Conservation (phyloP, 2,113 vertebrate species). For the Bettongia penicillata region DNA sequence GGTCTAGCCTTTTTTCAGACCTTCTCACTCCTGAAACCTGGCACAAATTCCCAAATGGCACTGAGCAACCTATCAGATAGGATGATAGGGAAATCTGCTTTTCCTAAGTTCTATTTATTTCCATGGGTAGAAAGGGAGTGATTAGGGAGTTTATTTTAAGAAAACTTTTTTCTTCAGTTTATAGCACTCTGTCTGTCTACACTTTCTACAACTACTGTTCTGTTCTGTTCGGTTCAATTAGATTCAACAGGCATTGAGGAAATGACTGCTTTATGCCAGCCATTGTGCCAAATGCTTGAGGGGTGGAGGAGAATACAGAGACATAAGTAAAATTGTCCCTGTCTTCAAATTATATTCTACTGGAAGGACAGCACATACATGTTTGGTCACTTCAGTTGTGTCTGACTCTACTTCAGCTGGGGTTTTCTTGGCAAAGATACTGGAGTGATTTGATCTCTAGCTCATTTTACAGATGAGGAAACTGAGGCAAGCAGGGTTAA, state of each 20-base stretch:
- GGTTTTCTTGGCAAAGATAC: too few species aligned
- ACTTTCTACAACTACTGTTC: neutral
- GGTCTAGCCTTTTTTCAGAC: neutral
- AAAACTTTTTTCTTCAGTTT: too few species aligned
- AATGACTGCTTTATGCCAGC: neutral
- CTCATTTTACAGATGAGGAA: too few species aligned
- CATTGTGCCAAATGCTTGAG: neutral
- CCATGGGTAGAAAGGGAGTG: neutral
- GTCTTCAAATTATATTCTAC: neutral
- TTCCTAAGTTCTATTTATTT: neutral
- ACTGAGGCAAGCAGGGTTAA: too few species aligned
- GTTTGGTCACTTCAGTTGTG: too few species aligned
- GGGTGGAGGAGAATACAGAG: neutral
- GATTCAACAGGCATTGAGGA: neutral
- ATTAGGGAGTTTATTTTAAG: neutral
- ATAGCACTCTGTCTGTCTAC: neutral
- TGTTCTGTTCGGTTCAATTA: neutral
- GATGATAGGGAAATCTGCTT: neutral
- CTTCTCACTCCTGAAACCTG: neutral
- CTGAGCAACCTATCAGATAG: neutral
- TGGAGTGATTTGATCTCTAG: too few species aligned
- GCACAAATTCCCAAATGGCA: neutral
- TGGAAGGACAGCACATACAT: neutral
- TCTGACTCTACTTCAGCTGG: too few species aligned
- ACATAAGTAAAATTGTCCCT: neutral